Evolutionary conservation across 2,797 vertebrate species (phyloP), one percentile per base, ranked within the genome.

Genomic region (Sebastes minor): DNA sequence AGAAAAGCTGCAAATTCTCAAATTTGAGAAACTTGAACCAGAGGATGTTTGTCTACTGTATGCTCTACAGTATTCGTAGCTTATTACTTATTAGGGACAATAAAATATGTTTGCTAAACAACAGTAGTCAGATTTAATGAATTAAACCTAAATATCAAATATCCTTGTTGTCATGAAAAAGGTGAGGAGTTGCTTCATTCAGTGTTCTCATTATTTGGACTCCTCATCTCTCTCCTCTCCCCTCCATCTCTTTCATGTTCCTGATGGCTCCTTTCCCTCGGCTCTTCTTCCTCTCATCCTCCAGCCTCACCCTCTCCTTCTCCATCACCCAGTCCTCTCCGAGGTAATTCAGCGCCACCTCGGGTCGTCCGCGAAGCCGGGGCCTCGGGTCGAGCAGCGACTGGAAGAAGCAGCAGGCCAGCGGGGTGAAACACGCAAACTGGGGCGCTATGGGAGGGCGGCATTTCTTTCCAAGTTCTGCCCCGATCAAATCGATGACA

Each of bases 341-440:
- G 4, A 97, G 94, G 85, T 90, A 96, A 9, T 63, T 76, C 86
- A 96, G 61, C 8, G 93, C 93, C 6, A 91, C 95, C 2, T 96
- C 91, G 0, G 97, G 95, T 0, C 83, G 88, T 4, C 95, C 95
- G 0, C 97, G 96, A 0, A 84, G 88, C 56, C 88, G 61, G 0
- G 96, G 96, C 32, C 95, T 91, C 0, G 96, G 94, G 18, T 96
- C 81, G 4, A 98, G 95, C 4, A 98, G 92, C 3, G 95, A 88
- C 62, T 55, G 92, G 81, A 98, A 95, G 89, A 97, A 94, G 32
- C 90, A 77, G 64, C 95, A 85, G 0, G 95, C 96, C 0, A 95
- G 91, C 0, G 94, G 86, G 0, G 97, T 97, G 80, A 98, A 95
- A 38, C 94, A 94, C 0, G 79, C 90, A 87, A 98, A 99, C 81